Evolutionary conservation across 2,113 vertebrate genomes (phyloP).

Genomic region (Microcebus ravelobensis): DNA sequence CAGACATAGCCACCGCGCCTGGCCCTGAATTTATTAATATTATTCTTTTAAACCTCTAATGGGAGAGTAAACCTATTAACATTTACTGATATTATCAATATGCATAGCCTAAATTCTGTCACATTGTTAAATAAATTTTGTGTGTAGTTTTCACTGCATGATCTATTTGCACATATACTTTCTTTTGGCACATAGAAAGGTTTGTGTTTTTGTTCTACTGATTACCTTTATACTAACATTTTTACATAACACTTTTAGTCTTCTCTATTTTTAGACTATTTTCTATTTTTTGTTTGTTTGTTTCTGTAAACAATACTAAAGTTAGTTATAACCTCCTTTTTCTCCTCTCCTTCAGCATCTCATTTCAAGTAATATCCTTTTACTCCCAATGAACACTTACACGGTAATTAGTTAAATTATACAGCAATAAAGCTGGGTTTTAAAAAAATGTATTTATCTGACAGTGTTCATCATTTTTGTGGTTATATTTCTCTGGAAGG

Average conservation of each 20-base stretch:
- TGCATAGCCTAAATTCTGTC: not conserved
- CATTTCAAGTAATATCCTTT: not conserved
- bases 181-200: not conserved
- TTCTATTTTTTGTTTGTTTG: not conserved
- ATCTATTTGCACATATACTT: not conserved
- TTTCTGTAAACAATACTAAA: slow-evolving; percentile 15
- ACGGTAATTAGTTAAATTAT: slow-evolving; percentile 35
- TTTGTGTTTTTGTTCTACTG: not conserved
- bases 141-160: not conserved
- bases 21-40: not conserved
- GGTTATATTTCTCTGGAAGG: not conserved
- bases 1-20: too few relatives aligned
- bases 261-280: not conserved
- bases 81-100: not conserved
- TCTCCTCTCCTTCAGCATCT: slow-evolving; percentile 17
- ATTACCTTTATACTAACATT: not conserved
- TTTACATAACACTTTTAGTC: not conserved
- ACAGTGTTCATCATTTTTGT: not conserved
- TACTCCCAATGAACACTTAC: not conserved
- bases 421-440: not conserved
- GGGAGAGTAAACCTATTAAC: not conserved
- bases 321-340: not conserved
- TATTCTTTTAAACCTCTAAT: not conserved
- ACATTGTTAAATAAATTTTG: not conserved
- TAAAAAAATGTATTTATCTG: not conserved